Percentiles rank a stretch among this genome's conserved stretches.
Evolutionary conservation across 2,113 vertebrate species (phyloP).

Genomic region (Emydocephalus ijimae): DNA sequence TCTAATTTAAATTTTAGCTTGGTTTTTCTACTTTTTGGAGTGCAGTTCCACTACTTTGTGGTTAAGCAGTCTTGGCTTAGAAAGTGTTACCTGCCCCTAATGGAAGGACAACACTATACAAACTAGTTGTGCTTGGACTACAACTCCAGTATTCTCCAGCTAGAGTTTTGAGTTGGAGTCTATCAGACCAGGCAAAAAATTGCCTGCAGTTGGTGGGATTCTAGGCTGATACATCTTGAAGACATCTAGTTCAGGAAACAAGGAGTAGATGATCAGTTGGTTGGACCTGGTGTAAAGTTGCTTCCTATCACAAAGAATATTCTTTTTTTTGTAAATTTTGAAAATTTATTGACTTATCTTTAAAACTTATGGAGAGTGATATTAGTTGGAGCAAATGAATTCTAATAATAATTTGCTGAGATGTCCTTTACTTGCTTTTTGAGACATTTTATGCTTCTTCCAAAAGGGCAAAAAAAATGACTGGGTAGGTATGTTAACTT

Average conservation of each 20-base stretch:
- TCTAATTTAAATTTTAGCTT: not conserved
- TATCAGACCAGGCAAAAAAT: not conserved
- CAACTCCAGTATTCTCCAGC: not conserved
- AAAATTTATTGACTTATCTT: not conserved
- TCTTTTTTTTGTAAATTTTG: not conserved
- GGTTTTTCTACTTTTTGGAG: not conserved
- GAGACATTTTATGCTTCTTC: not conserved
- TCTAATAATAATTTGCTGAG: not conserved
- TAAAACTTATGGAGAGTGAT: not conserved
- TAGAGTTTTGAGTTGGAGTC: not conserved
- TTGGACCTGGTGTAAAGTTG: not conserved
- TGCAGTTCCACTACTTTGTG: not conserved
- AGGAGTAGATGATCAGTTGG: not conserved
- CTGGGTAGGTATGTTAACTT: slow-evolving; percentile 19
- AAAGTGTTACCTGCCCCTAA: not conserved
- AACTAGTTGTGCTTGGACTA: not conserved
- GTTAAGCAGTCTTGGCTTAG: not conserved
- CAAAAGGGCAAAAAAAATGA: not conserved
- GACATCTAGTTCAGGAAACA: not conserved
- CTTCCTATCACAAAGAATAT: not conserved
- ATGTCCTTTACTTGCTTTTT: not conserved
- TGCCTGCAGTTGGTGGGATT: not conserved
- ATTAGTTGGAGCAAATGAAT: not conserved
- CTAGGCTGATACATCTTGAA: not conserved
- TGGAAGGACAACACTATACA: not conserved